A percentile compares a stretch with the other conserved stretches of the same genome.
phyloP scores from a whole-genome alignment of 1,140 invertebrate species.

The Lepidotrigona ventralis region DNA sequence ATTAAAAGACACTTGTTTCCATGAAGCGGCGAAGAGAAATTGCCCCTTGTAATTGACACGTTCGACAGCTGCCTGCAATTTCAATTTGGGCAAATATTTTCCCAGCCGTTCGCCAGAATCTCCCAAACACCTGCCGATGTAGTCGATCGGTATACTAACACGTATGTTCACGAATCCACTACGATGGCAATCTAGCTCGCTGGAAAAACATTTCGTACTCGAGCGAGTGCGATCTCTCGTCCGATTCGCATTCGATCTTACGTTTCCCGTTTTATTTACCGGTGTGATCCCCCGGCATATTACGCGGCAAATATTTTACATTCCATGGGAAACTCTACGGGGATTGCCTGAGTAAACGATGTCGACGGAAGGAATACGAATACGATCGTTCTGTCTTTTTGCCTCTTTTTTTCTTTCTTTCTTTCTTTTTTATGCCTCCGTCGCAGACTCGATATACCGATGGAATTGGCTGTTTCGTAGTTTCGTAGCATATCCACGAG shows the following conservation, averaged over 20 bases:
- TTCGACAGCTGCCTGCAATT: not conserved
- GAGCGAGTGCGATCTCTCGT: not conserved
- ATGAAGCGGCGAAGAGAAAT: not conserved
- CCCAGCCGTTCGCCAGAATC: not conserved
- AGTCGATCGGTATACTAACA: no score
- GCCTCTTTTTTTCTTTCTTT: not conserved
- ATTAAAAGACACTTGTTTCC: not conserved
- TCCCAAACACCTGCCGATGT: not conserved
- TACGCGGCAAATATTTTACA: conserved; percentile 44
- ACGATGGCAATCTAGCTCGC: not conserved
- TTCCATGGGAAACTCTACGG: conserved; percentile 9
- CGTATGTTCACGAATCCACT: no score
- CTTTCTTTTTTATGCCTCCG: not conserved
- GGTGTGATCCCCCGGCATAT: conserved; percentile 16
- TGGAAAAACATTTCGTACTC: conserved; percentile 11
- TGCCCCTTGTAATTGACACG: not conserved
- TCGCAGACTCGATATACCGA: not conserved
- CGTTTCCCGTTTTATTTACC: conserved; percentile 53
- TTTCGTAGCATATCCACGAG: not conserved
- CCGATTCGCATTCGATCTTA: conserved; percentile 22
- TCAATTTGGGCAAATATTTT: conserved; percentile 11
- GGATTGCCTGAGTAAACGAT: conserved; percentile 2
- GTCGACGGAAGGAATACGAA: not conserved
- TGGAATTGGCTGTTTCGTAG: not conserved
- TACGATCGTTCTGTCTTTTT: not conserved